Evolutionary conservation across 2,888 invertebrate genomes (phyloP).

Genomic region (Cepaea hortensis): DNA sequence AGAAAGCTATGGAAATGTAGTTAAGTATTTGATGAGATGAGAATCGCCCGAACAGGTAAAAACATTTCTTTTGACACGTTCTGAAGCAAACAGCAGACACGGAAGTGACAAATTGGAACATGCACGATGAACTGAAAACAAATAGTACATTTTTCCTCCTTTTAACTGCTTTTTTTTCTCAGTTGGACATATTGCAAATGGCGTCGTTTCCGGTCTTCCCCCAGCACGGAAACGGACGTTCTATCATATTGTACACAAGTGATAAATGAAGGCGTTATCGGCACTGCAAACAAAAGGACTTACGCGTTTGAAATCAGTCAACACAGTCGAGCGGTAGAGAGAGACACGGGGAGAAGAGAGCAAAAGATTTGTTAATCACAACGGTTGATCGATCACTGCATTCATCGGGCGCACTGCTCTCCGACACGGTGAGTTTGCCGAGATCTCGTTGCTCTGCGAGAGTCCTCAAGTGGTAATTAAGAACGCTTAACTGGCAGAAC

Average conservation of each 20-base stretch:
- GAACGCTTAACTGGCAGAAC: constrained; percentile 13
- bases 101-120: constrained; percentile 28
- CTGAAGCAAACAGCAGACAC: constrained; percentile 6
- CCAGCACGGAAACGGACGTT: constrained; percentile 30
- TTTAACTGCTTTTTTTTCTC: neutral
- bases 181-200: constrained; percentile 44
- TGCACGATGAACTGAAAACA: neutral
- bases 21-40: neutral
- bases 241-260: constrained; percentile 36
- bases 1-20: neutral
- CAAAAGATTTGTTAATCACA: neutral
- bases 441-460: constrained; percentile 24
- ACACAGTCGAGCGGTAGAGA: neutral
- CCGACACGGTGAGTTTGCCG: constrained; percentile 26
- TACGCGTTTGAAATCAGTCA: constrained; percentile 32
- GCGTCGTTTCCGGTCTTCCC: constrained; percentile 38
- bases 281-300: constrained; percentile 16
- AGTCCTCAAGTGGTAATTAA: constrained; percentile 46
- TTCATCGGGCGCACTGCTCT: constrained; percentile 32
- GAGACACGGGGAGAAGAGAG: neutral
- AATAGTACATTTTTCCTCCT: neutral
- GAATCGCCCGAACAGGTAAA: neutral
- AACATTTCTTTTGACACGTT: constrained; percentile 32
- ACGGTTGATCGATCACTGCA: constrained; percentile 37
- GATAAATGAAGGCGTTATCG: constrained; percentile 36